Conservation (phyloP, 1,140 invertebrate genomes). For the Neuroterus valhalla region DNA sequence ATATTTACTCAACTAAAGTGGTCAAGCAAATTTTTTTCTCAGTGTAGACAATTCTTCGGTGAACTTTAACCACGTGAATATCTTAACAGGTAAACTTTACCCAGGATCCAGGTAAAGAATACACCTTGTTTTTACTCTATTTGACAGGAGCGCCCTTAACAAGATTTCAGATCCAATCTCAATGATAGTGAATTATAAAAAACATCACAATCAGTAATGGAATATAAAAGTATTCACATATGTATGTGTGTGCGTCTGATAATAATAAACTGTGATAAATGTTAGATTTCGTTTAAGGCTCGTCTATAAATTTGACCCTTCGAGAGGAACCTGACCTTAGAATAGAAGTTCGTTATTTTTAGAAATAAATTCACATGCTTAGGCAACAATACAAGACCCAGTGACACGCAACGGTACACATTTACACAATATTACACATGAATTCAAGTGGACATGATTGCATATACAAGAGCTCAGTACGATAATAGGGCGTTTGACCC, state of each 20-base stretch:
- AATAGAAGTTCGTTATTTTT: slow-evolving; percentile 10
- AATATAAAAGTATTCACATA: no score
- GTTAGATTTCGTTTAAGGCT: background rate
- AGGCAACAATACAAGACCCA: background rate
- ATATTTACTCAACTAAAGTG: no score
- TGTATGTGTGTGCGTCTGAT: background rate
- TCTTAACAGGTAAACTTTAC: no score
- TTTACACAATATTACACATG: slow-evolving; percentile 15
- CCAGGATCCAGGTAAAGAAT: no score
- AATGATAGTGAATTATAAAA: no score
- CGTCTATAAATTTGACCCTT: background rate
- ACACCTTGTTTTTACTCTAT: no score
- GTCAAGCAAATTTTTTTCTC: no score
- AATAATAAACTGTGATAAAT: background rate
- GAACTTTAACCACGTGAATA: no score
- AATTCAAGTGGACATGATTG: slow-evolving; percentile 18
- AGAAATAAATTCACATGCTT: background rate
- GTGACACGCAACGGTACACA: slow-evolving; percentile 2
- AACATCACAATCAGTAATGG: no score
- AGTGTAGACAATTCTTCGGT: no score
- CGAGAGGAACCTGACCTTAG: slow-evolving; percentile 3
- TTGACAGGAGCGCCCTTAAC: no score
- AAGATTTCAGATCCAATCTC: no score
- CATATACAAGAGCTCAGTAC: background rate
- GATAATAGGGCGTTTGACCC: slow-evolving; percentile 44